Base-by-base conservation (phyloP, 2,113 vertebrate genomes). In the Trematocara unimaculatum region DNA sequence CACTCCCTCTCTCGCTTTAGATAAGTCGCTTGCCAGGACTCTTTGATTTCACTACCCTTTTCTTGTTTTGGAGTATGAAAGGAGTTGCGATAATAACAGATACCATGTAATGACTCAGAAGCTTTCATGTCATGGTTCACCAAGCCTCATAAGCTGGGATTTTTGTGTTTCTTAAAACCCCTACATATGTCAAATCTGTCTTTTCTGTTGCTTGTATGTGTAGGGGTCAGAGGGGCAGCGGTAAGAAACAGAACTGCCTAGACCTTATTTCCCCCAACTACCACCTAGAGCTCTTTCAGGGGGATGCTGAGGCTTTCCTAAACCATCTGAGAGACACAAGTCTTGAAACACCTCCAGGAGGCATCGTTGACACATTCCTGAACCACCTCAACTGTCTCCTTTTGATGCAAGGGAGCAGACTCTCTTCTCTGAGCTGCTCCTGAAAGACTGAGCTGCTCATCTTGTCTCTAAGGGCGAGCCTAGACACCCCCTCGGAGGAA, bases 31-130 rank as follows among this genome's bases (percentile, higher is more conserved):
- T 80, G 13, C 60, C 33, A 12, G 60, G 49, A 35, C 64, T 53
- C 85, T 93, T 86, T 91, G 79, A 91, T 94, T 93, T 81, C 81
- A 62, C 53, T 55, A 54, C 11, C 56, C 40, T 81, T 84, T 33
- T 29, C 79, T 55, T 35, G 12, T 77, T 85, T 26, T 81, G 79
- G 70, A 67, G 31, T 74, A 70, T 82, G 56, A 88, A 91, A 90
- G 35, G 10, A 70, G 8, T n/a, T 86, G 54, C 87, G 81, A 74
- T 84, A 87, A 91, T 84, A 82, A 81, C 56, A 93, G 64, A 74
- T 42, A 33, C 17, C 6, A 29, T 74, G 67, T 84, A 90, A 90
- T 84, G 56, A 88, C 86, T 77, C 29, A 45, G 11, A 90, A 51
- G 70, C 58, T 80, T 72, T 78, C 20, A 40, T 77, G 79, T 51